Evolutionary conservation across 2,888 invertebrate genomes (phyloP), one percentile per base, ranked within the genome.

Genomic region (Pollenia griseotomentosa): DNA sequence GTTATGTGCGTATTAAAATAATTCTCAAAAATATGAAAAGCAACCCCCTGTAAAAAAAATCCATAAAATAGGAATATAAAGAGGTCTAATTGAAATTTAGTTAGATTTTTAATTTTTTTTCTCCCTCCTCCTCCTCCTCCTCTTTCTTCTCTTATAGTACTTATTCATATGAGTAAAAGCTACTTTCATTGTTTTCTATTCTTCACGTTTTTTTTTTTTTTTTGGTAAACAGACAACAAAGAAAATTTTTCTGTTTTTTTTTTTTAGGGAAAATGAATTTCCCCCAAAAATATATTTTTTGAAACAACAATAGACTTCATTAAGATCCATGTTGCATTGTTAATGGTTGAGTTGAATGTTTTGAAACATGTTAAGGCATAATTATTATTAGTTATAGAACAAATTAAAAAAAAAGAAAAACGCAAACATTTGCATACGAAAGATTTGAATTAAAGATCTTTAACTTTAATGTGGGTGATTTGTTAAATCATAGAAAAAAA

Each of bases 21-120:
- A 77, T 80, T 77, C 77, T 6, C 33, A 33, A 14, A 70, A 78
- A 74, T 79, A 79, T 84, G 84, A 78, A 73, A 80, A 83, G 12
- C 83, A 80, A 87, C 87, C 87, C 87, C 63, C 70, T 33, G 33
- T 33, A 33, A 33, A 33, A 33, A 57, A 53, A 63, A 78, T 9
- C 2, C 46, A 44, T 68, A 16, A 51, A 77, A 84, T 65, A 51
- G n/a, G n/a, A 74, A 74, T 57, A 79, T 84, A 74, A 84, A 84
- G 68, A 87, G 73, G 61, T 78, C 87, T 87, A 84, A 87, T 87
- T 84, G 87, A 87, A 87, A 87, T 84, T 87, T 84, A 84, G 84
- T 82, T 75, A 44, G 12, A 75, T 46, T 75, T 83, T 75, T 51
- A 63, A 33, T 33, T 33, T 33, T 33, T 33, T 78, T 19, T 19